These are phyloP conservation scores for Anoplolepis gracilipes DNA, from an alignment of 1,140 invertebrate species.

Conservation along the genomic window DNA sequence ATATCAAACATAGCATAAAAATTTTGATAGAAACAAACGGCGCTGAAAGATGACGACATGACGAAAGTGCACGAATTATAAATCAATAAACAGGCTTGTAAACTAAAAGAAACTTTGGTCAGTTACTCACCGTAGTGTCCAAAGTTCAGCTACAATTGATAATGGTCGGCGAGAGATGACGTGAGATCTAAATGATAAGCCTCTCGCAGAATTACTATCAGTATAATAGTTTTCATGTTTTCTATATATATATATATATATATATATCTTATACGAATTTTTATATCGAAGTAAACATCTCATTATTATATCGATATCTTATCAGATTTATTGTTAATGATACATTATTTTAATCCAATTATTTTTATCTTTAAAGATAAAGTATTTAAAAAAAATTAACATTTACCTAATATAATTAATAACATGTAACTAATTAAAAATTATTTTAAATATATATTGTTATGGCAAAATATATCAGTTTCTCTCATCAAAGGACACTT, in stretches of 20 bases:
- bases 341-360: neutral
- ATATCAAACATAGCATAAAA: no score
- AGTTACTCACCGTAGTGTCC: constrained; percentile 54
- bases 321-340: neutral
- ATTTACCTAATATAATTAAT: no score
- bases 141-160: constrained; percentile 72
- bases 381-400: no score
- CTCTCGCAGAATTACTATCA: neutral
- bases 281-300: neutral
- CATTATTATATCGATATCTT: neutral
- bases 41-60: neutral
- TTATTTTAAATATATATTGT: neutral
- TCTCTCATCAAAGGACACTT: neutral
- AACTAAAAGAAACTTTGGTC: constrained; percentile 34
- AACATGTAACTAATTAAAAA: neutral
- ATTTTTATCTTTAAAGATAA: no score
- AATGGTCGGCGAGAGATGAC: neutral
- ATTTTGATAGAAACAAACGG: neutral
- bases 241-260: neutral
- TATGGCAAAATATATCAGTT: neutral
- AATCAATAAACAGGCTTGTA: neutral
- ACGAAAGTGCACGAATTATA: constrained; percentile 18
- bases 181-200: neutral
- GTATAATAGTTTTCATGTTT: neutral
- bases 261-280: no score